Conservation (phyloP, 2,113 vertebrate genomes). For the Ochotona princeps region DNA sequence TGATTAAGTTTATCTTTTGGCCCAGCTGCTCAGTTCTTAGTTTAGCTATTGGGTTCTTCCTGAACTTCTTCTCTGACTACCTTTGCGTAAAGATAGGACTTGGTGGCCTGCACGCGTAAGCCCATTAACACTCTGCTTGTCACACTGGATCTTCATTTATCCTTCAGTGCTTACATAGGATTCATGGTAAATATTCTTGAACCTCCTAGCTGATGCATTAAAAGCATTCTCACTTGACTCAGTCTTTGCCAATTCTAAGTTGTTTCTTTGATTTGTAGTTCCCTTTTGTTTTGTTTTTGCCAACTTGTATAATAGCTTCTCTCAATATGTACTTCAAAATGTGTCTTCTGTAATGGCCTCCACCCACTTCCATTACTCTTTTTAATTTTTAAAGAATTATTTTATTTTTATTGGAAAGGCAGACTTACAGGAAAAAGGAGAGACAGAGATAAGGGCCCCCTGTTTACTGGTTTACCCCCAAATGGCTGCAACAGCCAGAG, state of each 20-base stretch:
- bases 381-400: too few relatives aligned
- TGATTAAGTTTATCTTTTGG: background rate
- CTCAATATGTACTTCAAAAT: background rate
- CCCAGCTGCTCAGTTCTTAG: background rate
- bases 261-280: conserved; percentile 18
- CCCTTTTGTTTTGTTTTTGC: background rate
- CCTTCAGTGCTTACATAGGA: background rate
- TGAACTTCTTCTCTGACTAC: background rate
- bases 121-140: background rate
- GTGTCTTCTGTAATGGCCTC: background rate
- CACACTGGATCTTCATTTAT: background rate
- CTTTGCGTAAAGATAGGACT: background rate
- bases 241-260: conserved; percentile 5
- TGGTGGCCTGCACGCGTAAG: background rate
- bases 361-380: background rate
- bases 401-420: too few relatives aligned
- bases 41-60: background rate
- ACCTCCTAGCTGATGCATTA: background rate
- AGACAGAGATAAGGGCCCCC: too few relatives aligned
- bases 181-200: background rate
- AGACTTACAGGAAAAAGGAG: too few relatives aligned
- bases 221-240: background rate
- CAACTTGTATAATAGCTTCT: background rate
- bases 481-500: too few relatives aligned
- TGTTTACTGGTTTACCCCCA: too few relatives aligned